Percentiles rank a stretch among this genome's conserved stretches.
Evolutionary conservation across 1,140 invertebrate genomes (phyloP).

Genomic region (Pseudomyrmex pallidus): DNA sequence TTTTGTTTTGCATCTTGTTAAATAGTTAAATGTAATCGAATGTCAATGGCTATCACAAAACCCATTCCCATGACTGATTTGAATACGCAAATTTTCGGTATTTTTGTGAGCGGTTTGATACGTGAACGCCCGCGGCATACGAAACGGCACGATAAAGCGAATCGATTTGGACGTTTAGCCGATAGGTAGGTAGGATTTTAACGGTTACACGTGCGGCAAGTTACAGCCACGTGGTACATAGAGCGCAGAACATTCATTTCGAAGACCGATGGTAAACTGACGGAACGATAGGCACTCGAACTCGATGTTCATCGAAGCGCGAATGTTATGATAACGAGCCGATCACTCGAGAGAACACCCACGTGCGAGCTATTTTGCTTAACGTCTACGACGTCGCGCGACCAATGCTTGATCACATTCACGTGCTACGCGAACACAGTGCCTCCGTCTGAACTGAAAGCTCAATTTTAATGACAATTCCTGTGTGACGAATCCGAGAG

Average conservation of each 20-base stretch:
- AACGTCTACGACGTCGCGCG: constrained; percentile 17
- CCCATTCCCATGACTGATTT: background rate
- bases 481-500: constrained; percentile 13
- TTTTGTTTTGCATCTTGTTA: background rate
- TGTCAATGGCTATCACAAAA: constrained; percentile 22
- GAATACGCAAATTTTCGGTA: constrained; percentile 15
- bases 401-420: no score
- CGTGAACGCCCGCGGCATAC: background rate
- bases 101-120: constrained; percentile 15
- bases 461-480: constrained; percentile 9
- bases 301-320: constrained; percentile 68
- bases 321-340: constrained; percentile 75
- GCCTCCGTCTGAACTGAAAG: no score
- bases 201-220: constrained; percentile 1
- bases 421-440: background rate
- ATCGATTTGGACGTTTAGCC: constrained; percentile 27
- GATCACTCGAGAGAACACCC: constrained; percentile 56
- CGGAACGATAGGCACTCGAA: constrained; percentile 21
- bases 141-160: constrained; percentile 36
- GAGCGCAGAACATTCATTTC: background rate
- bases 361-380: constrained; percentile 64
- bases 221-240: background rate
- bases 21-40: constrained; percentile 6
- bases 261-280: background rate
- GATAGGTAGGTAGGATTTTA: constrained; percentile 45